Conservation (phyloP, 35 echinoderm and acorn worm species). For the Diadema setosum region DNA sequence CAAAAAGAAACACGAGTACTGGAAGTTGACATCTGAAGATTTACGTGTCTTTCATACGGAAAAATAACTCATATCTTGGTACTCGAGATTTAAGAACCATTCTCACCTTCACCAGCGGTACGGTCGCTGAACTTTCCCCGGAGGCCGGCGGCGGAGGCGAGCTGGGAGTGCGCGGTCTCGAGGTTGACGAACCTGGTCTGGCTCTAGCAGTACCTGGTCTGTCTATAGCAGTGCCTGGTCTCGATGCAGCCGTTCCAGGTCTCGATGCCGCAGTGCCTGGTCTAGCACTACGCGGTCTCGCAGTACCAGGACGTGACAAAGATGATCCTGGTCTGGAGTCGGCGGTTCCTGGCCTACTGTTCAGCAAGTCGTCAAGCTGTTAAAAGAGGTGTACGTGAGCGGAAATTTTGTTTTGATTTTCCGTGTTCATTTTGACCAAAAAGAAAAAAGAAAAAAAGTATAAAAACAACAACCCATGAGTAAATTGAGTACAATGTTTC, state of each 20-base stretch:
- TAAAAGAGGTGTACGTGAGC: too few relatives aligned
- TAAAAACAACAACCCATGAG: too few relatives aligned
- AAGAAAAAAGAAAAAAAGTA: too few relatives aligned
- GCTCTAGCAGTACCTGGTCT: conserved; percentile 6
- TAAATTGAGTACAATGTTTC: too few relatives aligned
- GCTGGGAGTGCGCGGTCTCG: not conserved
- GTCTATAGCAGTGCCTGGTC: conserved; percentile 1
- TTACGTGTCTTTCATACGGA: too few relatives aligned
- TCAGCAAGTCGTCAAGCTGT: not conserved
- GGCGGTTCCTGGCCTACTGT: not conserved
- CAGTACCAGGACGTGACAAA: not conserved
- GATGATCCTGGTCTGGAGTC: not conserved
- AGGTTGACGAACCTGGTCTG: not conserved
- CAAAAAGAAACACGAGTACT: too few relatives aligned
- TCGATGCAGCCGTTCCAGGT: not conserved
- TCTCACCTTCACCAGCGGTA: not conserved
- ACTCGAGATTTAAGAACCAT: too few relatives aligned
- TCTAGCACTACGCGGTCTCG: too few relatives aligned
- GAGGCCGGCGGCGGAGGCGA: not conserved
- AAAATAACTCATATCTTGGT: too few relatives aligned
- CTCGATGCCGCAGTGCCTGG: not conserved
- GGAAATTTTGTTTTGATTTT: too few relatives aligned
- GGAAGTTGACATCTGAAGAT: too few relatives aligned
- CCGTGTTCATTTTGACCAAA: too few relatives aligned
- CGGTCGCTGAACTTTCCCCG: not conserved